Conservation (phyloP, 2,797 vertebrate genomes). For the Sciurus vulgaris region DNA sequence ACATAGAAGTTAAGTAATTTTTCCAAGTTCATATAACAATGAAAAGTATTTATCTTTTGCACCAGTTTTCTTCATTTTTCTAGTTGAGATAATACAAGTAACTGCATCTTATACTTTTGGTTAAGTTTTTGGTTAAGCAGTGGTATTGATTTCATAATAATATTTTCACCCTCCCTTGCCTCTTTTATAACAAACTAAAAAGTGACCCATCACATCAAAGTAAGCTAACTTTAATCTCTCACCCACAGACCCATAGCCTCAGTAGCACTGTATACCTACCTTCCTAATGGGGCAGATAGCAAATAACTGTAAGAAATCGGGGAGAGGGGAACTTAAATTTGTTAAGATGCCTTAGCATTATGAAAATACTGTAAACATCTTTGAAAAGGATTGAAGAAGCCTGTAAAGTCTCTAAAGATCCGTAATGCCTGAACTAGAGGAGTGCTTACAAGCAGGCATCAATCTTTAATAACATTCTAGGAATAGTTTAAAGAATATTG, state of each 20-base stretch:
- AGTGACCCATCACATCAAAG: not conserved
- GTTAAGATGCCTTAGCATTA: not conserved
- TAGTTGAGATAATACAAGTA: not conserved
- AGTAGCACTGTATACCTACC: not conserved
- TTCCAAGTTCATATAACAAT: not conserved
- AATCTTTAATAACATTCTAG: not conserved
- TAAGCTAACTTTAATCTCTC: not conserved
- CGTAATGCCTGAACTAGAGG: not conserved
- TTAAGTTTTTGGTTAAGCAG: constrained; percentile 3
- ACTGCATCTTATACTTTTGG: not conserved
- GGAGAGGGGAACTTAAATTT: not conserved
- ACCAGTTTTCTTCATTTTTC: not conserved
- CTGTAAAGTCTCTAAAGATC: not conserved
- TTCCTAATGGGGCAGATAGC: not conserved
- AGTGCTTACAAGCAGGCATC: not conserved
- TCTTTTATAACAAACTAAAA: not conserved
- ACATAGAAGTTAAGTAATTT: not conserved
- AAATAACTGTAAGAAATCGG: not conserved
- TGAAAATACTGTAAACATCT: not conserved
- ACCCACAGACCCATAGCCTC: not conserved
- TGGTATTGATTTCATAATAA: not conserved
- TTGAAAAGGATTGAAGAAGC: not conserved
- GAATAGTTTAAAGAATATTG: not conserved
- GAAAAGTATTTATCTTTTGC: not conserved
- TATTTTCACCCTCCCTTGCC: not conserved